Evolutionary conservation across 2,888 invertebrate species (phyloP), one percentile per base, ranked within the genome.

Genomic region (Parnassius apollo): DNA sequence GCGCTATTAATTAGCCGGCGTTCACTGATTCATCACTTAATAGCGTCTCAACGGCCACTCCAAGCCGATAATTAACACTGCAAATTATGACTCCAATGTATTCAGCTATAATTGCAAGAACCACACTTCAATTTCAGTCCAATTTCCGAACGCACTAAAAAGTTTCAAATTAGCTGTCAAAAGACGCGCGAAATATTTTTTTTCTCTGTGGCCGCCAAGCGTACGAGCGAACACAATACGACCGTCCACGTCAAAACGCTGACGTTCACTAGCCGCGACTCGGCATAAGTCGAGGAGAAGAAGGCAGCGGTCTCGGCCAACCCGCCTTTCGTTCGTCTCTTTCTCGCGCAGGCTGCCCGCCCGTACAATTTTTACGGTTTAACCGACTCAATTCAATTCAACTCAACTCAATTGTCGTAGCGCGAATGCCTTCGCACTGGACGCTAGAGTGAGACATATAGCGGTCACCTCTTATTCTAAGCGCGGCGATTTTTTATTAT

Each of bases 311-410:
- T 89, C 90, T 90, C 86, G 75, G 79, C 81, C 86, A 86, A 82
- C 91, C 87, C 91, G 91, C 91, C 91, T 91, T 91, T 88, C 89
- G 83, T 88, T 84, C 85, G 85, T 91, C 91, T 88, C 91, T 81
- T 83, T 91, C 91, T 84, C 82, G 81, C 91, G 85, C 82, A 35
- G 78, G 77, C 83, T 80, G 74, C 86, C 88, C 90, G 83, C 89
- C 88, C 85, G 88, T 72, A 87, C 85, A 86, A 86, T 91, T 91
- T 91, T 91, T 91, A 90, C 90, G 81, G 83, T 89, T 91, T 86
- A 86, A 86, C 90, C 90, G 83, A 90, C 90, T 91, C 91, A 90
- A 91, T 90, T 89, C 88, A 91, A 91, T 91, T 91, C 90, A 91
- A 91, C 89, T 90, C 90, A 91, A 91, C 91, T 91, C 90, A 90